phyloP scores from a whole-genome alignment of 1,140 invertebrate genomes.

The Pseudomyrmex flavicornis region DNA sequence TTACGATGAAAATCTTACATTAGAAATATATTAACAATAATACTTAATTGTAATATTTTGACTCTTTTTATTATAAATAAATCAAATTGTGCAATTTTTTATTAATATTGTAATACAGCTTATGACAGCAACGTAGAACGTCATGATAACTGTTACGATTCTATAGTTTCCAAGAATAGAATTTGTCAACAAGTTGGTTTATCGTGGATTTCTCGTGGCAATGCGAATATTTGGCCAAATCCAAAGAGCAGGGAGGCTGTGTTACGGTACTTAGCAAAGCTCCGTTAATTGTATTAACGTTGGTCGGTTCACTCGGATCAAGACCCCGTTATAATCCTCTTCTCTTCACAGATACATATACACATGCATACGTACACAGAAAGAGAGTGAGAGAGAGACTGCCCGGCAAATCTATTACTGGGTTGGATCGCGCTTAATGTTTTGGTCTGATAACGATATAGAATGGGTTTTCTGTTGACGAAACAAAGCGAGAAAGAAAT shows the following conservation, averaged over 20 bases:
- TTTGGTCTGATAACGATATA: constrained; percentile 39
- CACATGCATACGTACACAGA: too few relatives aligned
- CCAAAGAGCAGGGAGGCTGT: constrained; percentile 75
- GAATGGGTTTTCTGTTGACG: background rate
- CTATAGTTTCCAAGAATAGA: constrained; percentile 61
- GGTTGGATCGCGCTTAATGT: constrained; percentile 54
- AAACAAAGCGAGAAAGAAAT: background rate
- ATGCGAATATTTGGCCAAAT: constrained; percentile 79
- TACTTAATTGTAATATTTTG: too few relatives aligned
- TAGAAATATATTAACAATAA: too few relatives aligned
- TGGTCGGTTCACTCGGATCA: constrained; percentile 80
- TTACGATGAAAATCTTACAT: too few relatives aligned
- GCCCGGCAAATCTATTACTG: constrained; percentile 76
- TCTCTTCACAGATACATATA: too few relatives aligned
- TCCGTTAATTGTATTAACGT: constrained; percentile 84
- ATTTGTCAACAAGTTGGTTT: constrained; percentile 54
- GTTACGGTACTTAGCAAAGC: constrained; percentile 82
- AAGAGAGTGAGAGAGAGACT: constrained; percentile 52
- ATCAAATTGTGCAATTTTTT: constrained; percentile 5
- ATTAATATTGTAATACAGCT: background rate
- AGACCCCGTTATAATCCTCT: constrained; percentile 76
- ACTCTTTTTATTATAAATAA: too few relatives aligned
- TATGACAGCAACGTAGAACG: background rate
- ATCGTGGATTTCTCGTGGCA: constrained; percentile 45
- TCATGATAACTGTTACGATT: constrained; percentile 26